Evolutionary conservation across 2,888 invertebrate genomes (phyloP).

Genomic region (Standfussiana lucernea): DNA sequence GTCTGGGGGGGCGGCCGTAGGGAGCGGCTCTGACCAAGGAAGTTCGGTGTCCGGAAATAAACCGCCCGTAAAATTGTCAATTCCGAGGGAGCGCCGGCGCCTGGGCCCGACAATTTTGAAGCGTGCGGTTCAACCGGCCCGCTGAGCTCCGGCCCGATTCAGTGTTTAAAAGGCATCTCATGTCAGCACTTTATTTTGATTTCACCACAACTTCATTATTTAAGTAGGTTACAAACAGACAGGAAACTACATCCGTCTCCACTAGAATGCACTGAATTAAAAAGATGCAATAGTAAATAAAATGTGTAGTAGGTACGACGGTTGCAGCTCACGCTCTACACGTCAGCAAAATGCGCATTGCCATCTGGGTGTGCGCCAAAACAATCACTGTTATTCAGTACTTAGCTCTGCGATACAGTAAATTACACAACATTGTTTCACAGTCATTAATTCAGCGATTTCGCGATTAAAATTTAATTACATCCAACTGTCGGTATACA

Average conservation of each 20-base stretch:
- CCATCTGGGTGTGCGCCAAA: conserved; percentile 89
- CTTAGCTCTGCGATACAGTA: conserved; percentile 79
- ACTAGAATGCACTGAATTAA: conserved; percentile 51
- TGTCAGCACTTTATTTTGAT: conserved; percentile 70
- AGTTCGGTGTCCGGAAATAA: conserved; percentile 91
- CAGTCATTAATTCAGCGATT: conserved; percentile 70
- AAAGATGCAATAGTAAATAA: conserved; percentile 56
- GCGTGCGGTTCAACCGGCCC: conserved; percentile 73
- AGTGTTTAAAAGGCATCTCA: conserved; percentile 72
- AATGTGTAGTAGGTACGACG: conserved; percentile 59
- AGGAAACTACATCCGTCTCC: conserved; percentile 25
- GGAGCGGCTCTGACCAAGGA: conserved; percentile 85
- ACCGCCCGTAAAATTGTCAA: conserved; percentile 93
- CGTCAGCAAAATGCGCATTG: conserved; percentile 85
- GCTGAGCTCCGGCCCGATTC: conserved; percentile 68
- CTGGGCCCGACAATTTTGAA: conserved; percentile 85
- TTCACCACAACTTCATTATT: conserved; percentile 45
- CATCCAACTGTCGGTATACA: conserved; percentile 64
- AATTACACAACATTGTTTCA: conserved; percentile 75
- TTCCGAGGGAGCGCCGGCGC: conserved; percentile 88
- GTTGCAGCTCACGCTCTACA: conserved; percentile 73
- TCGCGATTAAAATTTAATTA: conserved; percentile 72
- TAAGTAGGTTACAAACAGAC: conserved; percentile 34
- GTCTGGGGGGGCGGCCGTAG: conserved; percentile 72
- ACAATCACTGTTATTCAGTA: conserved; percentile 89